Evolutionary conservation across 2,888 invertebrate genomes (phyloP).

Genomic region (Apoderus coryli): DNA sequence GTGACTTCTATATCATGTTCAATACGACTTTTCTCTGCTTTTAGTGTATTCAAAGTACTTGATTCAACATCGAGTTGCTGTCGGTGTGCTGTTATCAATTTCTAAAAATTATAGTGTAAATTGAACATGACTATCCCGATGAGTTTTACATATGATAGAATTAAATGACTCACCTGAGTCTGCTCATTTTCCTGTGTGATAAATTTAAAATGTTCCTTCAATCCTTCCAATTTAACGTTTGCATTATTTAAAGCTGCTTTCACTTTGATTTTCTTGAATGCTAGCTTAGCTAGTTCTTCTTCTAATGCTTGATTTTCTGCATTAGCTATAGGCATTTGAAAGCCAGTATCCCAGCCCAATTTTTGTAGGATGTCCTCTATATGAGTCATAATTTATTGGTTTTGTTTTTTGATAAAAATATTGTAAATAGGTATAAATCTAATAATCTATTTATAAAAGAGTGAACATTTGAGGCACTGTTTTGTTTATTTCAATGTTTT

Average conservation of each 20-base stretch:
- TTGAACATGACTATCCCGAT: constrained; percentile 2
- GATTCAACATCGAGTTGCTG: constrained; percentile 55
- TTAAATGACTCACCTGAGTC: constrained; percentile 34
- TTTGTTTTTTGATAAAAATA: too few species aligned
- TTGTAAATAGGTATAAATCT: too few species aligned
- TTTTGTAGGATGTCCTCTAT: constrained; percentile 50
- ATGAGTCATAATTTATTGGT: constrained; percentile 27
- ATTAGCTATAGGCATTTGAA: constrained; percentile 66
- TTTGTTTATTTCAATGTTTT: too few species aligned
- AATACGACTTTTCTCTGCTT: constrained; percentile 35
- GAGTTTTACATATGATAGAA: constrained; percentile 3
- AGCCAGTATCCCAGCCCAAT: constrained; percentile 63
- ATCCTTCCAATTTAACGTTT: constrained; percentile 25
- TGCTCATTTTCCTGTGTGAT: constrained; percentile 39
- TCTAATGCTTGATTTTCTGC: constrained; percentile 49
- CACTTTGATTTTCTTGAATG: constrained; percentile 35
- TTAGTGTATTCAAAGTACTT: constrained; percentile 30
- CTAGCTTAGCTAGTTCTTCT: constrained; percentile 36
- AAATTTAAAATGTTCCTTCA: constrained; percentile 36
- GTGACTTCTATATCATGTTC: constrained; percentile 37
- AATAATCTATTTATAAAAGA: too few species aligned
- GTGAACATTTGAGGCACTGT: too few species aligned
- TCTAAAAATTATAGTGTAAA: too few species aligned
- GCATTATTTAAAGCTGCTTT: constrained; percentile 33
- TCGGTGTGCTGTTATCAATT: constrained; percentile 50